A percentile compares a stretch with the other conserved stretches of the same genome.
Evolutionary conservation across 2,797 vertebrate species (phyloP).

Genomic region (Erethizon dorsatum): DNA sequence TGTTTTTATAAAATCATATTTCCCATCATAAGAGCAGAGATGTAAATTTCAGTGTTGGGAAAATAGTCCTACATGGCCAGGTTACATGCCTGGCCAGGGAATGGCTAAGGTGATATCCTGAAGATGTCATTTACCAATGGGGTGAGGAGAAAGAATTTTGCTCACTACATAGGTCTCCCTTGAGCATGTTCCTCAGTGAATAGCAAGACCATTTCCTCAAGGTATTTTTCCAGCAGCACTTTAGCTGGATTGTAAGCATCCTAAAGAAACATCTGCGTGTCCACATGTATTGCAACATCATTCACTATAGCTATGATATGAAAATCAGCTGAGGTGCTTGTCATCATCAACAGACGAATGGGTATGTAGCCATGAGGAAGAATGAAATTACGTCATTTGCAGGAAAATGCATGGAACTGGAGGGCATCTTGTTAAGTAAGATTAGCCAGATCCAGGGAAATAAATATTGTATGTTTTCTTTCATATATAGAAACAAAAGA

Average conservation of each 20-base stretch:
- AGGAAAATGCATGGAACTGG: neutral
- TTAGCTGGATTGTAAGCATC: neutral
- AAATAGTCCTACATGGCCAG: neutral
- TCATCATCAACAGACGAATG: neutral
- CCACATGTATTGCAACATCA: neutral
- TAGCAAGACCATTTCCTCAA: neutral
- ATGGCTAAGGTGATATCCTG: neutral
- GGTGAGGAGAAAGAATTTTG: neutral
- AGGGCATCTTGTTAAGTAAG: neutral
- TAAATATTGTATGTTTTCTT: neutral
- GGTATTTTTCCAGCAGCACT: neutral
- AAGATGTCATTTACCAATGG: neutral
- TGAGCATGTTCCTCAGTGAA: neutral
- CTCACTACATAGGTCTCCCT: accelerated
- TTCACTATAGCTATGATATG: neutral
- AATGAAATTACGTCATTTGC: neutral
- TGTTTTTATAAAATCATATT: neutral
- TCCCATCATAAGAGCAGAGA: neutral
- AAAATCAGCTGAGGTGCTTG: neutral
- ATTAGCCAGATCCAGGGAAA: neutral
- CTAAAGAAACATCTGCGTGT: neutral
- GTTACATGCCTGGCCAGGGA: neutral
- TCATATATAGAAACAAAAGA: neutral
- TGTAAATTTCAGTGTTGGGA: neutral
- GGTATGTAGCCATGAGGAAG: neutral